phyloP scores from a whole-genome alignment of 2,888 invertebrate genomes.

The Callyntrura sp. region DNA sequence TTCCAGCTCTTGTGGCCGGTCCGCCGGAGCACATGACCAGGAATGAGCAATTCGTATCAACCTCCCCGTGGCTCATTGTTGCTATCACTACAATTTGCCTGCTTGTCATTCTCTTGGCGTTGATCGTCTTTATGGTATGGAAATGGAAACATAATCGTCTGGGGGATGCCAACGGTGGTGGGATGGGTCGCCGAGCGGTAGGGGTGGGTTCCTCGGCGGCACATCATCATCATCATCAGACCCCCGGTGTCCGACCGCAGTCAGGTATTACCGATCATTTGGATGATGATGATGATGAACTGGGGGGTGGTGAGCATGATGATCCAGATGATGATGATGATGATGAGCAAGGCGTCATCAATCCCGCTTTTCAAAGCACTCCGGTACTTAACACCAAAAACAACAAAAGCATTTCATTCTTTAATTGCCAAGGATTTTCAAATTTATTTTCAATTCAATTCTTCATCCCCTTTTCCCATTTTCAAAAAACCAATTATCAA shows the following conservation, averaged over 20 bases:
- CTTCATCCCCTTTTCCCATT: no score
- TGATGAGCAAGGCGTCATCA: slow-evolving; percentile 80
- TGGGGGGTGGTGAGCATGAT: slow-evolving; percentile 7
- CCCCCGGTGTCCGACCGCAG: slow-evolving; percentile 72
- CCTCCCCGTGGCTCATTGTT: slow-evolving; percentile 82
- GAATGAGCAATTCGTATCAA: slow-evolving; percentile 60
- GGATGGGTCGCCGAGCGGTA: neutral
- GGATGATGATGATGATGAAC: neutral
- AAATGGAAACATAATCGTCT: slow-evolving; percentile 83
- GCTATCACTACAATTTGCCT: slow-evolving; percentile 79
- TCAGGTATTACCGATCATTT: slow-evolving; percentile 79
- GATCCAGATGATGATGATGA: slow-evolving; percentile 73
- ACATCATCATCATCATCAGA: neutral
- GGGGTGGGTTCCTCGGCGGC: neutral
- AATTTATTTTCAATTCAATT: neutral
- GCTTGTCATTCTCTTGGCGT: slow-evolving; percentile 76
- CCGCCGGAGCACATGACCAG: slow-evolving; percentile 73
- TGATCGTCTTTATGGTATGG: slow-evolving; percentile 82
- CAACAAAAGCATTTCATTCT: slow-evolving; percentile 26
- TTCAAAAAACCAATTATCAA: no score
- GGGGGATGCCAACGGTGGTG: slow-evolving; percentile 64
- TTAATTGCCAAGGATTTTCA: neutral
- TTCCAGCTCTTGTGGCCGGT: slow-evolving; percentile 75
- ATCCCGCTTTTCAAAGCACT: slow-evolving; percentile 83
- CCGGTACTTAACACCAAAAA: slow-evolving; percentile 79